phyloP scores from a whole-genome alignment of 2,888 invertebrate species.

The Drosophila niveifrons region DNA sequence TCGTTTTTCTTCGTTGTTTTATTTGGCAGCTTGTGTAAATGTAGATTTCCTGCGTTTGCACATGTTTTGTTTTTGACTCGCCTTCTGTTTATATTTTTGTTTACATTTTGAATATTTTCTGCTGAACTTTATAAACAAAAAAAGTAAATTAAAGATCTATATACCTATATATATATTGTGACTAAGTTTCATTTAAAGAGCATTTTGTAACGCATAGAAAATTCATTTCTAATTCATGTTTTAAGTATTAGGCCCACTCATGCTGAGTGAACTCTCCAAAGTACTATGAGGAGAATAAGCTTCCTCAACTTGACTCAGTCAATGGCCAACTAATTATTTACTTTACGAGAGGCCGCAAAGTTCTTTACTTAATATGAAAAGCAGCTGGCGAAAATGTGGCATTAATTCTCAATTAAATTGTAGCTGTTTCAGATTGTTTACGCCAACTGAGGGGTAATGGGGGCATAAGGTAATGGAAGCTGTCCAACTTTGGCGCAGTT shows the following conservation, averaged over 20 bases:
- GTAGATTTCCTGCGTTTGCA: conserved; percentile 15
- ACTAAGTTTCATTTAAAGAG: neutral
- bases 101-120: conserved; percentile 18
- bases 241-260: neutral
- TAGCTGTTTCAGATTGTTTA: conserved; percentile 28
- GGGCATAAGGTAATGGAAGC: conserved; percentile 5
- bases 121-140: neutral
- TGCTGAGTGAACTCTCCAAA: neutral
- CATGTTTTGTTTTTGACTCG: conserved; percentile 12
- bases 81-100: conserved; percentile 10
- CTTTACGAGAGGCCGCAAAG: conserved; percentile 30
- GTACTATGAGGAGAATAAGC: neutral
- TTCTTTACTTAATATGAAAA: conserved; percentile 29
- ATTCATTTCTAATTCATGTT: conserved; percentile 1
- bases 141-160: neutral
- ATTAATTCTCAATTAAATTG: conserved; percentile 49
- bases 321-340: conserved; percentile 34
- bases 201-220: neutral
- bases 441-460: neutral
- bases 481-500: conserved; percentile 15
- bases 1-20: conserved; percentile 11
- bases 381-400: conserved; percentile 40
- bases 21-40: conserved; percentile 17
- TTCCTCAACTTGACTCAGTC: neutral
- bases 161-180: neutral